Evolutionary conservation across 2,113 vertebrate species (phyloP), one percentile per base, ranked within the genome.

Genomic region (Dinomys branickii): DNA sequence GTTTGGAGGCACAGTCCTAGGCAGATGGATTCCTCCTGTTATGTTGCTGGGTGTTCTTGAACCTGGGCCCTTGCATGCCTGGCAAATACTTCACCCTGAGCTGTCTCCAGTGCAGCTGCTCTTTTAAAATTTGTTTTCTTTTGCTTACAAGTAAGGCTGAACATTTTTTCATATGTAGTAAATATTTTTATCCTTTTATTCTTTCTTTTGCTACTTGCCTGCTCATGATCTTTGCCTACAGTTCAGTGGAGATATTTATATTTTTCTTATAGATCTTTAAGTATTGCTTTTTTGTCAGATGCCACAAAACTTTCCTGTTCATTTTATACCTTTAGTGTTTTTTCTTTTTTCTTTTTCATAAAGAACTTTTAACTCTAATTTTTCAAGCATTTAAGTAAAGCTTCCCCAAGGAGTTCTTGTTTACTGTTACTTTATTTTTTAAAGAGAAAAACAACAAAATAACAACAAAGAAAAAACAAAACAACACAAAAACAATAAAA

Each of bases 221-320:
- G 5, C 30, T 90, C 4, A 33, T 90, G 59, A 12, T 1, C 10
- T 90, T 94, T 96, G 35, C n/a, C 28, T 63, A 38, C 3, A 63
- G 63, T 94, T 93, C 19, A 91, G 33, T 22, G 59, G 58, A 88
- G 13, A 50, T 59, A 65, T 47, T 82, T 83, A 77, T 81, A 22
- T 86, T 85, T 93, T 91, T 80, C 47, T 52, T 38, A 61, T 22
- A 82, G 19, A 82, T 93, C 95, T 94, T 16, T 95, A 89, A 84
- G 56, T 38, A 63, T 88, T 88, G 69, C 16, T 30, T 78, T 85
- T 94, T 47, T 87, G n/a, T 84, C 41, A 83, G 22, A 65, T 52
- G 16, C 50, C n/a, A 54, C 8, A 38, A 3, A 77, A 35, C n/a
- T 81, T 54, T 85, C 41, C 44, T 16, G 11, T 59, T 90, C 2